Percentiles rank a stretch among this genome's conserved stretches.
Conservation (phyloP, 1,140 invertebrate genomes). For the Linepithema humile region DNA sequence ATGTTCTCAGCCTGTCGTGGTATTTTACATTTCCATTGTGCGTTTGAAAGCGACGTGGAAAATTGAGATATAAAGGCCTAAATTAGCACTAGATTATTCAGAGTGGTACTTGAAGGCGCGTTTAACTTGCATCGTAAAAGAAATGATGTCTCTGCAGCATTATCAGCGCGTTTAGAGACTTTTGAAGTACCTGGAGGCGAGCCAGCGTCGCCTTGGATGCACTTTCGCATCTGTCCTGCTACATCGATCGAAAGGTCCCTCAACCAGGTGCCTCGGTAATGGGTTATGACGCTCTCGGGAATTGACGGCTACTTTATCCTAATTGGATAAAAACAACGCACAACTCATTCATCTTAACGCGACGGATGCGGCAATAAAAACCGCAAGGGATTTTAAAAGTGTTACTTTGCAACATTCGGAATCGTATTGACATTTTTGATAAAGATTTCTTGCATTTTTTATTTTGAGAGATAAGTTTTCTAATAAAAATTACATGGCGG, state of each 20-base stretch:
- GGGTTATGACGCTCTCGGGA: conserved; percentile 14
- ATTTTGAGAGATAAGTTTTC: too few relatives aligned
- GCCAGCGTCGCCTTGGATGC: conserved; percentile 64
- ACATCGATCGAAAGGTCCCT: conserved; percentile 67
- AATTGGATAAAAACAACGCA: conserved; percentile 33
- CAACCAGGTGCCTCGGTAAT: conserved; percentile 46
- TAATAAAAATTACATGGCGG: too few relatives aligned
- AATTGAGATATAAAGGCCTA: conserved; percentile 12
- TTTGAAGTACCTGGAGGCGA: conserved; percentile 59
- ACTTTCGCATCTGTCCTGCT: conserved; percentile 65
- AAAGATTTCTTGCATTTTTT: neutral
- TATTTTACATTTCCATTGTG: neutral
- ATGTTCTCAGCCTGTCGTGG: neutral
- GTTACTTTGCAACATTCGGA: neutral
- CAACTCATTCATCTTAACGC: neutral
- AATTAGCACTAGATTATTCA: conserved; percentile 32
- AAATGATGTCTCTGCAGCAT: conserved; percentile 33
- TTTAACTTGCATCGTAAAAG: conserved; percentile 1
- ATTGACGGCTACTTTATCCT: conserved; percentile 39
- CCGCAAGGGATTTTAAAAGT: neutral
- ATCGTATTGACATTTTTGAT: neutral
- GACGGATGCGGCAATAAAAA: neutral
- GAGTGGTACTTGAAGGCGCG: too few relatives aligned
- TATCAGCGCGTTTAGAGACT: conserved; percentile 46
- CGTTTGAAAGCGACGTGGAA: neutral